Evolutionary conservation across 2,888 invertebrate species (phyloP).

Genomic region (Ochropleura leucogaster): DNA sequence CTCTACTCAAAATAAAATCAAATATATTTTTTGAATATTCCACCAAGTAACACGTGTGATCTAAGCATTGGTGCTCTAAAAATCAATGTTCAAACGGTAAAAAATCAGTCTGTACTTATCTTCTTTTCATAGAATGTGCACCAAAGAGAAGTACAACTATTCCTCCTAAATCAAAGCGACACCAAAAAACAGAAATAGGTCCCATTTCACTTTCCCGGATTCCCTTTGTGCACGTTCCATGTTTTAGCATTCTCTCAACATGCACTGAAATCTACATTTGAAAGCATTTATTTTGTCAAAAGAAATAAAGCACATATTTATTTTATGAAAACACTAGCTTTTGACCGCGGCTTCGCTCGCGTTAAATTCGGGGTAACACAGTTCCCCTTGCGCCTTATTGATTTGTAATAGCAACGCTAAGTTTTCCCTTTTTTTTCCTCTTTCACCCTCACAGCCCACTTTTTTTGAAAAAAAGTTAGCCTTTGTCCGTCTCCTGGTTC

Average conservation of each 20-base stretch:
- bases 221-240: conserved; percentile 29
- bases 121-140: not conserved
- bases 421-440: too few species aligned
- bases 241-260: conserved; percentile 15
- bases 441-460: too few species aligned
- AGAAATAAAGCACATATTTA: not conserved
- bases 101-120: not conserved
- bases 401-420: too few species aligned
- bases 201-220: conserved; percentile 15
- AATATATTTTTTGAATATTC: not conserved
- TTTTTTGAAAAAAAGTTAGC: too few species aligned
- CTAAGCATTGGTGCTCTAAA: too few species aligned
- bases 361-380: too few species aligned
- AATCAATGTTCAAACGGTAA: not conserved
- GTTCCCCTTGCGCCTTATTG: too few species aligned
- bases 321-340: too few species aligned
- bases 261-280: conserved; percentile 31
- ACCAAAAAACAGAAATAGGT: conserved; percentile 7
- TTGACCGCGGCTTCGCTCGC: too few species aligned
- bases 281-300: conserved; percentile 8
- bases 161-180: not conserved
- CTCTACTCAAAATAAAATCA: not conserved
- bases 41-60: not conserved
- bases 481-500: too few species aligned
- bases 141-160: conserved; percentile 11